Conservation (phyloP, 2,113 vertebrate species). For the Hippocampus guttulatus region DNA sequence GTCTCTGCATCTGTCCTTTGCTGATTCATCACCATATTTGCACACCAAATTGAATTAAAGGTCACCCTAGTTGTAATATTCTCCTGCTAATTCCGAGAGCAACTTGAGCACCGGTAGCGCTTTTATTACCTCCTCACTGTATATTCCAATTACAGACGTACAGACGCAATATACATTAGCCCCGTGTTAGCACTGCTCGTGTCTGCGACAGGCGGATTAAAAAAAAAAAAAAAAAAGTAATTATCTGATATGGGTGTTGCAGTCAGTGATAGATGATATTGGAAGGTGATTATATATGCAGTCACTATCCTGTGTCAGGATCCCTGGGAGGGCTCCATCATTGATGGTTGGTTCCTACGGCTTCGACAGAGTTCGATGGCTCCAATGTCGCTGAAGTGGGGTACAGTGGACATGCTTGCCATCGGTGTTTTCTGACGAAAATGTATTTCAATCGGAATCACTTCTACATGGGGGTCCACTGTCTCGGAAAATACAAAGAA, state of each 20-base stretch:
- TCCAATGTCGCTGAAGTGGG: background rate
- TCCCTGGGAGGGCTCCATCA: slow-evolving; percentile 54
- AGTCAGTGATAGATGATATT: slow-evolving; percentile 70
- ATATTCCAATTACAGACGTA: slow-evolving; percentile 36
- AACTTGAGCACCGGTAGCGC: slow-evolving; percentile 21
- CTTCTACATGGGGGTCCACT: too few relatives aligned
- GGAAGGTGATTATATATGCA: slow-evolving; percentile 46
- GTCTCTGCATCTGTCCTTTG: slow-evolving; percentile 10
- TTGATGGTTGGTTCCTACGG: slow-evolving; percentile 28
- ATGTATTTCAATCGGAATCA: too few relatives aligned
- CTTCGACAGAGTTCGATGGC: too few relatives aligned
- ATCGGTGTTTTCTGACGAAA: too few relatives aligned
- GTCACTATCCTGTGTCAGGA: slow-evolving; percentile 46
- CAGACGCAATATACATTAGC: slow-evolving; percentile 19
- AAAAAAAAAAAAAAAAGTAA: slow-evolving; percentile 60
- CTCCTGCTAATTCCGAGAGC: slow-evolving; percentile 50
- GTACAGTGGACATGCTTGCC: too few relatives aligned
- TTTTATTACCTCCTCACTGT: slow-evolving; percentile 51
- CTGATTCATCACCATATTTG: slow-evolving; percentile 46
- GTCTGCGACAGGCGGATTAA: slow-evolving; percentile 49
- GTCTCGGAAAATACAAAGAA: too few relatives aligned
- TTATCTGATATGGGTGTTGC: slow-evolving; percentile 66
- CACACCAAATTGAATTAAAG: slow-evolving; percentile 60
- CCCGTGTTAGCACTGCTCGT: slow-evolving; percentile 12
- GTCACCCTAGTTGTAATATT: slow-evolving; percentile 56